A percentile compares a stretch with the other conserved stretches of the same genome.
phyloP scores from a whole-genome alignment of 2,797 vertebrate species.

The Spatula clypeata region DNA sequence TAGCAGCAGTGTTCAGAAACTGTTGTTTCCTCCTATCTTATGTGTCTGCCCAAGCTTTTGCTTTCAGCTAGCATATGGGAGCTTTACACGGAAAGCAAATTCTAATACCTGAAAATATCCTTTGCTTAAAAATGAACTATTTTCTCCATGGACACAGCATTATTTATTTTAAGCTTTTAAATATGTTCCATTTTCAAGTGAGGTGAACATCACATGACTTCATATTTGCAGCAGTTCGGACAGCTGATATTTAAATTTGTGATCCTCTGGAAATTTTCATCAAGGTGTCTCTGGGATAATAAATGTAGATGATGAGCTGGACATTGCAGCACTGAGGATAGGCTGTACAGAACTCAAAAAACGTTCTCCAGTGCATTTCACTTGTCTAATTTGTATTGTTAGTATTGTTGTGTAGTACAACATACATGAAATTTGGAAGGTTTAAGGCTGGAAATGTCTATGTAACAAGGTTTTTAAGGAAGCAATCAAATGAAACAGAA shows the following conservation, averaged over 20 bases:
- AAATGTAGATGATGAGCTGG: neutral
- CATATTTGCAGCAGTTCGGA: neutral
- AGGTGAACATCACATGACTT: neutral
- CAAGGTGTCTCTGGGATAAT: neutral
- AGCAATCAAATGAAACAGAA: neutral
- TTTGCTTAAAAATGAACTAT: neutral
- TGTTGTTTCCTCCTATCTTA: neutral
- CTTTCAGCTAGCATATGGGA: neutral
- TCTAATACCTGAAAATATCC: neutral
- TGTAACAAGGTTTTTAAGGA: neutral
- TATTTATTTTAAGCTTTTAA: neutral
- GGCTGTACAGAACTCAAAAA: neutral
- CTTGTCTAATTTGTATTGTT: neutral
- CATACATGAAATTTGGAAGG: neutral
- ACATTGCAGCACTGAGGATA: neutral
- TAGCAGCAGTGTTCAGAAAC: neutral
- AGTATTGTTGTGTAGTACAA: neutral
- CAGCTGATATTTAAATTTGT: neutral
- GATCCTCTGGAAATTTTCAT: neutral
- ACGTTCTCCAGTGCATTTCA: neutral
- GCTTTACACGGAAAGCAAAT: neutral
- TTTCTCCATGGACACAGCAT: neutral
- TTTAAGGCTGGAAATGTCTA: neutral
- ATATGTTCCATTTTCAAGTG: neutral
- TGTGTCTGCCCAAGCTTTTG: neutral